Evolutionary conservation across 2,797 vertebrate species (phyloP).

Genomic region (Sibirionetta formosa): DNA sequence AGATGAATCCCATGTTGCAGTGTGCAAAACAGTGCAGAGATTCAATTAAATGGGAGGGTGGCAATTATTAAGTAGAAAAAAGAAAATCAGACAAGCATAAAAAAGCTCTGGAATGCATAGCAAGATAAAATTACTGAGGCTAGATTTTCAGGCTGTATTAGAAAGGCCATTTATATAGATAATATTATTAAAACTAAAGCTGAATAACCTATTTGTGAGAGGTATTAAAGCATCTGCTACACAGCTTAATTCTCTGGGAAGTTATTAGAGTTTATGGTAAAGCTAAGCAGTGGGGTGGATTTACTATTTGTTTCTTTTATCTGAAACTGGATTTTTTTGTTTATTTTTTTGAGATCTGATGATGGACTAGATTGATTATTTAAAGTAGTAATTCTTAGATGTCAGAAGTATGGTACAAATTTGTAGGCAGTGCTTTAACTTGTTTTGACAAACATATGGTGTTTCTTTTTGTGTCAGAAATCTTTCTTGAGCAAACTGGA

Average conservation of each 20-base stretch:
- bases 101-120: background rate
- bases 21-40: background rate
- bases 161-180: background rate
- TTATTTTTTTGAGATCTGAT: background rate
- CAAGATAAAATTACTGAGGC: background rate
- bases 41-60: background rate
- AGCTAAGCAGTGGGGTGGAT: background rate
- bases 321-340: background rate
- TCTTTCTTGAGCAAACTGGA: background rate
- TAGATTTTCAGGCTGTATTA: background rate
- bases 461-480: background rate
- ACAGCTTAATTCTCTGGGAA: background rate
- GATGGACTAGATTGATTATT: background rate
- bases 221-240: background rate
- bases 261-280: background rate
- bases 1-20: background rate
- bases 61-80: background rate
- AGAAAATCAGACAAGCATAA: background rate
- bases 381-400: background rate
- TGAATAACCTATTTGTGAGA: background rate
- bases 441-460: background rate
- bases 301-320: background rate
- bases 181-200: background rate
- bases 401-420: background rate
- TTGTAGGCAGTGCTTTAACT: background rate